phyloP scores from a whole-genome alignment of 64 coral and sea anemone species.

The Acropora yongei region DNA sequence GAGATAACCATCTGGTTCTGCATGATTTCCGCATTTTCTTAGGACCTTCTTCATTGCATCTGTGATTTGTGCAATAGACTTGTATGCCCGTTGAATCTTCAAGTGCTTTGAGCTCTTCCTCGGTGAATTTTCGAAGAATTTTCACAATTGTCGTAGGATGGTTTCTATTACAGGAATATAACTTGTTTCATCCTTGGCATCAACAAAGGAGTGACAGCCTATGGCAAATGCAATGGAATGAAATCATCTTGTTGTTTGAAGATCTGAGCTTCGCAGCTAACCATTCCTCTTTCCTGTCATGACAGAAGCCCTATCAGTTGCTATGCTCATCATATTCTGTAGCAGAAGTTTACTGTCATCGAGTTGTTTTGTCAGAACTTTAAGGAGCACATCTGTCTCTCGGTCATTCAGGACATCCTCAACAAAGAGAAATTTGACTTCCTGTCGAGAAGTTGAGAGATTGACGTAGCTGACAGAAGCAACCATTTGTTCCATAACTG shows the following conservation, averaged over 20 bases:
- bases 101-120: conserved; percentile 7
- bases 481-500: conserved; percentile 26
- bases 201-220: conserved; percentile 11
- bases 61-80: conserved; percentile 17
- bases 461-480: not conserved
- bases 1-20: conserved; percentile 28
- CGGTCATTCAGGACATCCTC: no score
- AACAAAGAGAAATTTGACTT: no score
- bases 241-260: conserved; percentile 18
- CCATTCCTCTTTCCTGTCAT: conserved; percentile 20
- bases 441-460: no score
- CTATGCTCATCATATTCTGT: conserved; percentile 26
- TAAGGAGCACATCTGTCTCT: conserved; percentile 23
- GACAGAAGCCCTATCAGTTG: conserved; percentile 22
- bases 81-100: conserved; percentile 11
- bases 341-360: conserved; percentile 14
- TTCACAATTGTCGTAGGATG: conserved; percentile 20
- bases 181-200: not conserved
- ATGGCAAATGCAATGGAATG: conserved; percentile 35
- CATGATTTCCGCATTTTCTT: conserved; percentile 15
- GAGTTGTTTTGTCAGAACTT: conserved; percentile 21
- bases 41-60: not conserved
- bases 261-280: conserved; percentile 13
- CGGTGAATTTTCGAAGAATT: conserved; percentile 31
- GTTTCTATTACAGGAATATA: conserved; percentile 22